Evolutionary conservation across 2,888 invertebrate species (phyloP), one percentile per base, ranked within the genome.

Genomic region (Steinernema carpocapsae): DNA sequence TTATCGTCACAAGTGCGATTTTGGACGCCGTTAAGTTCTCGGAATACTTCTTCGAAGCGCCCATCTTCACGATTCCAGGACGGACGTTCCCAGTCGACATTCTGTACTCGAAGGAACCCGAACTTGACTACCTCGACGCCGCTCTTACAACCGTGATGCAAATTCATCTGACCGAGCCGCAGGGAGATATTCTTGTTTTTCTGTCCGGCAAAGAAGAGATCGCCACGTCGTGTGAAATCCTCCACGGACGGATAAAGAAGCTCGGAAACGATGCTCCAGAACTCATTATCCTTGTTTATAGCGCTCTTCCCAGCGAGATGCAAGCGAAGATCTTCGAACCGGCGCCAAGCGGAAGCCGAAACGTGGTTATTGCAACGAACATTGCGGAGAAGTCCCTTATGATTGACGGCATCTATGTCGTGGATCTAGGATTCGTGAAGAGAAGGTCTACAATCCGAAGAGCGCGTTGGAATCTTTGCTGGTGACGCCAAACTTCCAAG

Each of bases 341-440:
- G 37, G 10, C 37, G 37, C 37, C 37, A 3, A 10, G 10, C 4
- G 10, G 10, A 3, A 37, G 4, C 37, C 37, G 37, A 10, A 37
- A 91, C 90, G 95, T 97, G 14, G 93, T 99, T 10, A 89, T 99
- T 64, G 99, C 99, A 0, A 99, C 99, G 22, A 99, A 99, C 87
- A 99, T 99, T 86, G 99, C 99, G 0, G 99, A 99, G 90, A 99
- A 99, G 0, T 97, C 97, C 0, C 90, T 99, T 43, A 99, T 99
- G 0, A 99, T 99, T 82, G 97, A 99, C 88, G 97, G 97, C 85
- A 99, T 99, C 79, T 99, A 95, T 89, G 99, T 99, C 0, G 96
- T 99, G 4, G 37, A 37, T 37, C 37, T 10, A 3, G 37, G 37
- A 6, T 37, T 37, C 37, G 37, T n/a, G n/a, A n/a, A n/a, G n/a